Base-by-base conservation (phyloP, 2,797 vertebrate species). In the Antennarius maculatus region DNA sequence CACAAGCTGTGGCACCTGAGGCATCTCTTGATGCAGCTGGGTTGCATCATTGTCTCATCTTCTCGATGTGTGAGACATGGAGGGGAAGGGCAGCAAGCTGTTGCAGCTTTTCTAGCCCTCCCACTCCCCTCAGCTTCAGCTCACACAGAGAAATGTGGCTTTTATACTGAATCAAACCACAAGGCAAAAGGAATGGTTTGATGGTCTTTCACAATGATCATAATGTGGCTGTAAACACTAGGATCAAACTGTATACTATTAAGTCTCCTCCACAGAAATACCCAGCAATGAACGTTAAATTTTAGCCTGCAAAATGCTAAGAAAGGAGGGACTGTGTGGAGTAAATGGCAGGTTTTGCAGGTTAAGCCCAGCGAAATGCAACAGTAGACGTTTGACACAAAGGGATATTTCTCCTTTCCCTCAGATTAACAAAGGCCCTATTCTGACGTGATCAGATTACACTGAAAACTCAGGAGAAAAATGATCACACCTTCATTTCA, bases 371-470 rank as follows among this genome's bases (percentile, higher is more conserved):
- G 64, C 66, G 78, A 78, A 57, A 64, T 62, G 80, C 50, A 78
- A 80, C 85, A 79, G 75, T 75, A 84, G 76, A 74, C 80, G 75
- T 82, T 37, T 46, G 75, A 79, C 89, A 83, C 11, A 31, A 69
- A 79, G 83, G 83, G 54, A 81, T 82, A 61, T 80, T 76, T 86
- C 67, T 76, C 57, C 46, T 61, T 65, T 78, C 71, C 65, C 66
- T 77, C 71, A 76, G 68, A 83, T 89, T 88, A 88, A 90, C 87
- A 90, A 91, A 86, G 85, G 78, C 61, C 77, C 84, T 81, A 85
- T 91, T 92, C 80, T 87, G 74, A 88, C 70, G 71, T 83, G 86
- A 90, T 91, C 87, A 85, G 70, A 89, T 91, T 91, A 90, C 90
- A 72, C 66, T 1, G 67, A 83, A 84, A 83, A 73, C 74, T 63